phyloP scores from a whole-genome alignment of 1,140 invertebrate genomes.

The Campoletis sonorensis region DNA sequence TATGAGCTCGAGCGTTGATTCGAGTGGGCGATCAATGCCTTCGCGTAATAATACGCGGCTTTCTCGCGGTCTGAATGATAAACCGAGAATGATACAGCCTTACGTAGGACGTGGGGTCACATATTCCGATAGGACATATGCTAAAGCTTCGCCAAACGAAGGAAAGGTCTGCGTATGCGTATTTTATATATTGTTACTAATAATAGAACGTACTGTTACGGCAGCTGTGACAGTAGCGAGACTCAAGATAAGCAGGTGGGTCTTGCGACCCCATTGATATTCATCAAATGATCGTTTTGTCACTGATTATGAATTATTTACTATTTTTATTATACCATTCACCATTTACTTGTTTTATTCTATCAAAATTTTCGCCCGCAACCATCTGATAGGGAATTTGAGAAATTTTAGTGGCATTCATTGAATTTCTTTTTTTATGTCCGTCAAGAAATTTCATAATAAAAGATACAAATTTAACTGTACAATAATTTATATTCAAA shows the following conservation, averaged over 20 bases:
- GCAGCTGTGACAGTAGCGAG: constrained; percentile 50
- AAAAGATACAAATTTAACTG: too few species aligned
- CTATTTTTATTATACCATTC: background rate
- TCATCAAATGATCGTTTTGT: background rate
- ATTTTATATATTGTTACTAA: constrained; percentile 53
- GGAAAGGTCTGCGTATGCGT: constrained; percentile 56
- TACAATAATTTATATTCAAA: too few species aligned
- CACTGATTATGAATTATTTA: constrained; percentile 3
- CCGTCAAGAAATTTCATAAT: too few species aligned
- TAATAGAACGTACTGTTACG: constrained; percentile 56
- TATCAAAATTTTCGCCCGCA: background rate
- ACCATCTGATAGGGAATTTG: too few species aligned
- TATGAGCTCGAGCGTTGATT: constrained; percentile 43
- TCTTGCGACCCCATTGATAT: constrained; percentile 19
- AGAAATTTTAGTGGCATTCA: too few species aligned
- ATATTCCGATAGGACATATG: constrained; percentile 26
- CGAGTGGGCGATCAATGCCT: constrained; percentile 61
- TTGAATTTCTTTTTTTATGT: too few species aligned
- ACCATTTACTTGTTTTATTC: background rate
- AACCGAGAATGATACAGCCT: constrained; percentile 38
- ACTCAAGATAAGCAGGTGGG: constrained; percentile 28
- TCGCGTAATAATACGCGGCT: constrained; percentile 19
- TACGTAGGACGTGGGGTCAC: constrained; percentile 57
- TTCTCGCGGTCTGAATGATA: constrained; percentile 50
- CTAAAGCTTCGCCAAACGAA: constrained; percentile 55